Percentiles rank a stretch among this genome's conserved stretches.
Evolutionary conservation across 2,113 vertebrate species (phyloP).

Genomic region (Rhinolophus sinicus): DNA sequence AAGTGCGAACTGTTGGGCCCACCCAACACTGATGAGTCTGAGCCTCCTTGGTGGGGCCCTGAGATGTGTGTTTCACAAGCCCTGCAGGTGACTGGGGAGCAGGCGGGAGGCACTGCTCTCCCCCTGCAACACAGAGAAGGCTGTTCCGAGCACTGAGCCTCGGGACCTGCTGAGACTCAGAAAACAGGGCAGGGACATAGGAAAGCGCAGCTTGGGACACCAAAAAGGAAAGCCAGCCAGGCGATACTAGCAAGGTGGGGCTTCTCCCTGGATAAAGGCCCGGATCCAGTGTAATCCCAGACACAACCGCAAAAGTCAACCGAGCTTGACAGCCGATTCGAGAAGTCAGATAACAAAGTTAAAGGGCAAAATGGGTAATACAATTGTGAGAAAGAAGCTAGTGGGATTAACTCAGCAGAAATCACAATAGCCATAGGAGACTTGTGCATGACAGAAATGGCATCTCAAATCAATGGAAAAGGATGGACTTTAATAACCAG

Average conservation of each 20-base stretch:
- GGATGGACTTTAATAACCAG: background rate
- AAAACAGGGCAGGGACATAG: accelerated
- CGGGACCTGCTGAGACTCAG: too few relatives aligned
- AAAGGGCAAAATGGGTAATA: background rate
- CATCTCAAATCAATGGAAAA: accelerated
- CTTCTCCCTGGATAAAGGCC: background rate
- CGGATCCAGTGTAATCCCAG: background rate
- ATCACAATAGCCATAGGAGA: accelerated
- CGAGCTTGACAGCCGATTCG: background rate
- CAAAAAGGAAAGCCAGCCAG: accelerated
- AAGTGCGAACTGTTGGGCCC: background rate
- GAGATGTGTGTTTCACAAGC: background rate
- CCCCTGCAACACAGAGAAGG: accelerated
- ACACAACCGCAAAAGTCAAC: background rate
- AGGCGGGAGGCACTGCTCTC: accelerated
- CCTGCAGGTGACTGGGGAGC: accelerated
- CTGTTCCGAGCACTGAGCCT: accelerated
- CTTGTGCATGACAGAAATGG: accelerated
- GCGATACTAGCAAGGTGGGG: accelerated
- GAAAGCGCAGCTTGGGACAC: background rate
- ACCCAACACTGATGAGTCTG: background rate
- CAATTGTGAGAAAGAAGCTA: background rate
- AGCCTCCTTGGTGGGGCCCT: background rate
- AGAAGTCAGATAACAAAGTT: background rate
- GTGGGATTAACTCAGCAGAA: background rate